Percentiles rank a stretch among this genome's conserved stretches.
phyloP scores from a whole-genome alignment of 2,113 vertebrate species.

The Gobiocypris rarus region DNA sequence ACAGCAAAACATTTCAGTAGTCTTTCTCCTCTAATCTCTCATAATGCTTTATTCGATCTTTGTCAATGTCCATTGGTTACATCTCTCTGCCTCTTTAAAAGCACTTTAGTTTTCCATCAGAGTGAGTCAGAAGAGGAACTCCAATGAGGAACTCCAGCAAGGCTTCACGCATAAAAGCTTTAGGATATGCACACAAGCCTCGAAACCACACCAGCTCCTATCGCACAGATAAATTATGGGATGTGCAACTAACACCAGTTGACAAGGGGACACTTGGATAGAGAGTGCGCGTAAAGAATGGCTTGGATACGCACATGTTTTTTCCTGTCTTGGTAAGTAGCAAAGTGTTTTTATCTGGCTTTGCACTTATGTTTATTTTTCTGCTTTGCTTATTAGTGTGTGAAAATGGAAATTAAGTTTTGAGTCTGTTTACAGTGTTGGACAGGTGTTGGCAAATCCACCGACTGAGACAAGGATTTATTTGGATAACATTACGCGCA shows the following conservation, averaged over 20 bases:
- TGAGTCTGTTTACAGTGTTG: constrained; percentile 74
- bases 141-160: constrained; percentile 72
- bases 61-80: constrained; percentile 78
- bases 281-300: constrained; percentile 76
- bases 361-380: constrained; percentile 45
- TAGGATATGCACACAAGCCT: constrained; percentile 59
- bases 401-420: constrained; percentile 26
- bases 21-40: constrained; percentile 81
- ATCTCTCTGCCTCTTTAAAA: constrained; percentile 76
- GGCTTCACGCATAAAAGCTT: constrained; percentile 70
- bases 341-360: constrained; percentile 54
- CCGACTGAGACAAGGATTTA: constrained; percentile 77
- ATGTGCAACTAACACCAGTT: constrained; percentile 72
- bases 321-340: constrained; percentile 82
- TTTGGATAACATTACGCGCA: constrained; percentile 91
- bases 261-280: constrained; percentile 58
- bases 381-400: constrained; percentile 41
- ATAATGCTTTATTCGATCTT: constrained; percentile 82
- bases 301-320: constrained; percentile 81
- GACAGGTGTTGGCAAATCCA: constrained; percentile 71
- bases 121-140: constrained; percentile 73
- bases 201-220: constrained; percentile 46
- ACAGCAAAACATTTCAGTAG: constrained; percentile 74
- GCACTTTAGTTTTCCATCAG: constrained; percentile 78
- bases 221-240: constrained; percentile 70